Evolutionary conservation across 2,888 invertebrate genomes (phyloP).

Genomic region (Elaeidobius kamerunicus): DNA sequence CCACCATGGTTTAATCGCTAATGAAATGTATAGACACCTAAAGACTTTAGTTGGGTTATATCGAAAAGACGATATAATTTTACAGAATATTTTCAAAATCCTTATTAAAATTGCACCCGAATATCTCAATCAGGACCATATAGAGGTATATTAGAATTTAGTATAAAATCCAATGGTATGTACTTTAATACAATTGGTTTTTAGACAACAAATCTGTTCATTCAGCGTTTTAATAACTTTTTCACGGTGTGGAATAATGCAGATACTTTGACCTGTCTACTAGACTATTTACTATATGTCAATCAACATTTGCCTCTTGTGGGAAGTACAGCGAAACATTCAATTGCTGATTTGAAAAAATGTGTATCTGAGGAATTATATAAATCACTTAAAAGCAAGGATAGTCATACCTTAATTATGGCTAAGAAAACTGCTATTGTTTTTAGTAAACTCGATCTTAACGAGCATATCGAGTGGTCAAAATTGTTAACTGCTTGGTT

Average conservation of each 20-base stretch:
- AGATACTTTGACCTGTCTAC: background rate
- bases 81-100: slow-evolving; percentile 7
- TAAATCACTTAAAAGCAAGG: slow-evolving; percentile 6
- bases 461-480: slow-evolving; percentile 10
- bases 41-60: background rate
- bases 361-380: slow-evolving; percentile 7
- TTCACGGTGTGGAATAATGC: background rate
- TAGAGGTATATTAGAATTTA: slow-evolving; percentile 4
- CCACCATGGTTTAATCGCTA: slow-evolving; percentile 4
- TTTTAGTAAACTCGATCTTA: slow-evolving; percentile 14
- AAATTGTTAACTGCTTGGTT: slow-evolving; percentile 8
- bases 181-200: background rate
- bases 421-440: slow-evolving; percentile 8
- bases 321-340: background rate
- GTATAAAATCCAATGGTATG: background rate
- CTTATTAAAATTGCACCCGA: slow-evolving; percentile 1
- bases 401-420: slow-evolving; percentile 3
- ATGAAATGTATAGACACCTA: background rate
- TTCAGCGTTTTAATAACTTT: background rate
- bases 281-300: slow-evolving; percentile 1
- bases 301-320: background rate
- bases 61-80: background rate
- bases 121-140: slow-evolving; percentile 4
- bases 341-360: background rate
- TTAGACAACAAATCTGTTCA: background rate